Base-by-base conservation (phyloP, 2,888 invertebrate species). In the Cephonodes hylas region DNA sequence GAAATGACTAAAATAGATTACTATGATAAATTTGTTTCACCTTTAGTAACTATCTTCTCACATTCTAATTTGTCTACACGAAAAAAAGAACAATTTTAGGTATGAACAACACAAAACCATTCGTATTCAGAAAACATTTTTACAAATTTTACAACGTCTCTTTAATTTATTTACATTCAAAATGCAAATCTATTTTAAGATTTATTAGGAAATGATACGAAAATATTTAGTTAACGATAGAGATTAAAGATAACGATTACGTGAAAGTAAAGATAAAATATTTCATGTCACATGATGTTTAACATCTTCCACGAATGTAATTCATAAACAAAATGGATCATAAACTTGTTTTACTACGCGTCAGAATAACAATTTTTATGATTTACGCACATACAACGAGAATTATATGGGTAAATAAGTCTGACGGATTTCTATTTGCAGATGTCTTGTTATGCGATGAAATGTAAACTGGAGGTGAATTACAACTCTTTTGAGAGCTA, bases 251-350 rank as follows among this genome's bases (percentile, higher is more conserved):
- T 53, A 31, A 15, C 27, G 48, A 27, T 48, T 31, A 53, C 18
- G 31, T 15, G 53, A 53, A 31, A 31, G 31, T 31, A 31, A 53
- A 53, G 15, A 53, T 53, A 27, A 53, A 53, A 27, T 53, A 31
- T 53, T 27, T 3, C 53, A 31, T 53, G 31, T 31, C 18, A 20
- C 27, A 48, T 48, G 48, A 48, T 27, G 27, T 27, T 31, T 7
- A 53, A 53, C 31, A 31, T 15, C 53, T 53, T 53, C 31, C 18
- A 31, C 31, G 53, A 31, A 31, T 27, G 31, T 53, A 53, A 53
- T 53, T 53, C 18, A 53, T 53, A 53, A 53, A 53, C 53, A 53
- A 53, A 53, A 53, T 27, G 53, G 10, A 31, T 18, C 53, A 18
- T 53, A 53, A 53, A 53, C 53, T 10, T 31, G 53, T 31, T 53